Evolutionary conservation across 2,797 vertebrate species (phyloP).

Genomic region (Scarus forsteni): DNA sequence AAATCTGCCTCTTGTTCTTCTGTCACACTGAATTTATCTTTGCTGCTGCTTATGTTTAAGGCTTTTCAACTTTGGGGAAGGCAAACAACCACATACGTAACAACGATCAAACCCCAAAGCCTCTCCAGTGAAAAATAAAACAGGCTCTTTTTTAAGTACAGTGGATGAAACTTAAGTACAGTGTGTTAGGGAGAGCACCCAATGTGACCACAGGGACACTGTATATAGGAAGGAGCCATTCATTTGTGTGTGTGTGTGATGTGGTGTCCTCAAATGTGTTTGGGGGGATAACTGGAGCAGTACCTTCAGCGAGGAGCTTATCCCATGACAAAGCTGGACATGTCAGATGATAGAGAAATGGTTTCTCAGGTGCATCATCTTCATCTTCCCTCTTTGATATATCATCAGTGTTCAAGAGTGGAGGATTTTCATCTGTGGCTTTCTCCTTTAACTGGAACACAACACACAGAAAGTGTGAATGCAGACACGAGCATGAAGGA

Average conservation of each 20-base stretch:
- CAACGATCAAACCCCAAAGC: background rate
- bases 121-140: background rate
- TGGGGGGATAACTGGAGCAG: background rate
- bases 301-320: slow-evolving; percentile 68
- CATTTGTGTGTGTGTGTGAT: background rate
- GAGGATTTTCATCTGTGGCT: slow-evolving; percentile 18
- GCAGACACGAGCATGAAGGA: background rate
- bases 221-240: slow-evolving; percentile 17
- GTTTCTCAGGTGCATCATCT: slow-evolving; percentile 3
- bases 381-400: slow-evolving; percentile 2
- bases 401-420: slow-evolving; percentile 19
- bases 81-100: background rate
- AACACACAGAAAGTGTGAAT: background rate
- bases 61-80: background rate
- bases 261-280: background rate
- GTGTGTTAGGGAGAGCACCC: background rate
- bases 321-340: slow-evolving; percentile 67
- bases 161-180: background rate
- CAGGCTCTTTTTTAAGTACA: background rate
- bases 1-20: too few species aligned
- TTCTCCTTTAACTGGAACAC: slow-evolving; percentile 18
- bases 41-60: too few species aligned
- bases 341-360: slow-evolving; percentile 37
- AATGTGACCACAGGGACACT: background rate
- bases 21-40: too few species aligned